Evolutionary conservation across 2,797 vertebrate species (phyloP).

Genomic region (Phataginus tetradactyla): DNA sequence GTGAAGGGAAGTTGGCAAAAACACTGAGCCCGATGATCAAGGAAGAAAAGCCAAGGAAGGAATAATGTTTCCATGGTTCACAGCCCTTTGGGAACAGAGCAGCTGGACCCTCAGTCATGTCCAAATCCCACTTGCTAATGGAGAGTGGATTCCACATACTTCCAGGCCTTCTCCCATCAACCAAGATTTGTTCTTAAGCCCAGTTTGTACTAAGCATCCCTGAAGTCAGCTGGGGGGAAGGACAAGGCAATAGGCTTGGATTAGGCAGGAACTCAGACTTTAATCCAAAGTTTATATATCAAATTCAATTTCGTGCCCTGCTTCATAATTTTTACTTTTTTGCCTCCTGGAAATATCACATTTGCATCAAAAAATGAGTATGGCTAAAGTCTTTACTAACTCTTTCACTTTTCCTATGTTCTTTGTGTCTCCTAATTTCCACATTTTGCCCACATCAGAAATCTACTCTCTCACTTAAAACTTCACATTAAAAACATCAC

Average conservation of each 20-base stretch:
- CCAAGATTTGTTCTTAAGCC: neutral
- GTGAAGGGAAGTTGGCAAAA: constrained; percentile 11
- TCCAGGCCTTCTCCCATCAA: neutral
- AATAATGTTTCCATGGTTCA: neutral
- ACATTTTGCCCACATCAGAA: neutral
- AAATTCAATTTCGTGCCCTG: neutral
- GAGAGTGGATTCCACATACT: neutral
- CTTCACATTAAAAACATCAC: neutral
- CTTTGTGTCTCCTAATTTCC: neutral
- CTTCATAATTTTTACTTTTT: neutral
- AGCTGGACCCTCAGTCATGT: neutral
- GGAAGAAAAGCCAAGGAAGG: neutral
- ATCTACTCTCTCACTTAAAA: neutral
- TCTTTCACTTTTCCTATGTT: neutral
- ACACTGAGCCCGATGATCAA: neutral
- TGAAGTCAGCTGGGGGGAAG: neutral
- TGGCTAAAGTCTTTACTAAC: no score
- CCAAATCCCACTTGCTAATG: neutral
- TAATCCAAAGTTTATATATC: neutral
- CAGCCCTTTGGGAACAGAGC: neutral
- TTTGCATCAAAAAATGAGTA: neutral
- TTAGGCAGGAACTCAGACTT: neutral
- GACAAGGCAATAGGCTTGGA: neutral
- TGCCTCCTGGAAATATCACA: neutral
- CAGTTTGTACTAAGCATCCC: neutral